Percentiles rank a stretch among this genome's conserved stretches.
Conservation (phyloP, 2,797 vertebrate genomes). For the Hylomyscus alleni region DNA sequence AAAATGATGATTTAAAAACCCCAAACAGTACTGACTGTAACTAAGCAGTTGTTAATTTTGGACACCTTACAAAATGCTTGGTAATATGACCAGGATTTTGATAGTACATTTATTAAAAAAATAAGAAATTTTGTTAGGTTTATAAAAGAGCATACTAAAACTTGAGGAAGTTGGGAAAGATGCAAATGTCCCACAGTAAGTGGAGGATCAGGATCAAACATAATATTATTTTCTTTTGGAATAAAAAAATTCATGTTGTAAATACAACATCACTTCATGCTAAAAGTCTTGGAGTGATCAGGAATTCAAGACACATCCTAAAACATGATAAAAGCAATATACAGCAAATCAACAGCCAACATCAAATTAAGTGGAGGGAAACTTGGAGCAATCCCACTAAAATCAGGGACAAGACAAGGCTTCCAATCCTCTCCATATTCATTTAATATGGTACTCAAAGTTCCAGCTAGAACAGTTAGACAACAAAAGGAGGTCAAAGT, state of each 20-base stretch:
- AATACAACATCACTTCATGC: not conserved
- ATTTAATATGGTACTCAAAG: too few relatives aligned
- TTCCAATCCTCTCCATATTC: not conserved
- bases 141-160: not conserved
- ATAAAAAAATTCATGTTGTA: not conserved
- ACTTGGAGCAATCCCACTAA: not conserved
- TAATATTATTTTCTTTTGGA: not conserved
- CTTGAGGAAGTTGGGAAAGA: not conserved
- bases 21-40: not conserved
- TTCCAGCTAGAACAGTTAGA: too few relatives aligned
- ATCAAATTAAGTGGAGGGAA: not conserved
- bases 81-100: not conserved
- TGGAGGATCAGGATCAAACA: not conserved
- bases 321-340: not conserved
- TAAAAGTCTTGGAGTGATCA: not conserved
- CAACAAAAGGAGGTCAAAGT: too few relatives aligned
- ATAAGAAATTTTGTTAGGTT: slow-evolving; percentile 13
- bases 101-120: not conserved
- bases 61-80: not conserved
- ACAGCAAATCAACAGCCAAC: not conserved
- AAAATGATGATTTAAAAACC: not conserved
- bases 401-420: not conserved
- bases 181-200: not conserved
- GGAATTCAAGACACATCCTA: not conserved
- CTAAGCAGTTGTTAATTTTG: not conserved